phyloP scores from a whole-genome alignment of 1,140 invertebrate genomes.

The Ceratoteleas bidentatus region DNA sequence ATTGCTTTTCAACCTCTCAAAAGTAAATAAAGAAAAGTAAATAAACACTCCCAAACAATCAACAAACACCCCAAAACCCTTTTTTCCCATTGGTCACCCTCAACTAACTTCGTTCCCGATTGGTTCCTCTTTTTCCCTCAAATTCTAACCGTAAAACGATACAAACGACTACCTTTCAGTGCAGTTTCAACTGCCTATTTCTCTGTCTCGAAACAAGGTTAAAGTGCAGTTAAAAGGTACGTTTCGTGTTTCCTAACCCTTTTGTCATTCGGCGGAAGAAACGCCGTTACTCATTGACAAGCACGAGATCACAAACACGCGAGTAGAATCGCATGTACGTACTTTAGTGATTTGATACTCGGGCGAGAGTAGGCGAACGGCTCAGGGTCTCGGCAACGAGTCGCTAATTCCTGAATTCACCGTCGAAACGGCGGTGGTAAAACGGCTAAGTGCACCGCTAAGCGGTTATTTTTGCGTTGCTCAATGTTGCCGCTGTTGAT shows the following conservation, averaged over 20 bases:
- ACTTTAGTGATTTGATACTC: slow-evolving; percentile 40
- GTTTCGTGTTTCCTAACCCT: slow-evolving; percentile 34
- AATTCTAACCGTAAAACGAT: no score
- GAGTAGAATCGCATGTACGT: slow-evolving; percentile 13
- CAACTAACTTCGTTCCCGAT: no score
- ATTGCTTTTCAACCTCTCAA: no score
- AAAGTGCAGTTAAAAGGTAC: slow-evolving; percentile 48
- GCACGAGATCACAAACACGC: not conserved
- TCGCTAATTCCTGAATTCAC: slow-evolving; percentile 46
- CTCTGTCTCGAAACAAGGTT: slow-evolving; percentile 10
- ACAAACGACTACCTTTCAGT: not conserved
- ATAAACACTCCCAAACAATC: no score
- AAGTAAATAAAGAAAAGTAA: no score
- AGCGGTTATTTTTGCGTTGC: slow-evolving; percentile 28
- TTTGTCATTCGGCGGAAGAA: slow-evolving; percentile 48
- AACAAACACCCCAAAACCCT: no score
- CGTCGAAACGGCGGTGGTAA: slow-evolving; percentile 21
- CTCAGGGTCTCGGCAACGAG: slow-evolving; percentile 28
- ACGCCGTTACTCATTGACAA: slow-evolving; percentile 45
- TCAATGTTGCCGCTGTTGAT: slow-evolving; percentile 15
- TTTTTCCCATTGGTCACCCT: no score
- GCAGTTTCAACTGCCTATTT: not conserved
- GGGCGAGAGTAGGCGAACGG: slow-evolving; percentile 20
- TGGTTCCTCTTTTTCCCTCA: no score
- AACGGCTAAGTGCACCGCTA: slow-evolving; percentile 21